Evolutionary conservation across 1,140 invertebrate genomes (phyloP).

Genomic region (Doryteuthis pealeii): DNA sequence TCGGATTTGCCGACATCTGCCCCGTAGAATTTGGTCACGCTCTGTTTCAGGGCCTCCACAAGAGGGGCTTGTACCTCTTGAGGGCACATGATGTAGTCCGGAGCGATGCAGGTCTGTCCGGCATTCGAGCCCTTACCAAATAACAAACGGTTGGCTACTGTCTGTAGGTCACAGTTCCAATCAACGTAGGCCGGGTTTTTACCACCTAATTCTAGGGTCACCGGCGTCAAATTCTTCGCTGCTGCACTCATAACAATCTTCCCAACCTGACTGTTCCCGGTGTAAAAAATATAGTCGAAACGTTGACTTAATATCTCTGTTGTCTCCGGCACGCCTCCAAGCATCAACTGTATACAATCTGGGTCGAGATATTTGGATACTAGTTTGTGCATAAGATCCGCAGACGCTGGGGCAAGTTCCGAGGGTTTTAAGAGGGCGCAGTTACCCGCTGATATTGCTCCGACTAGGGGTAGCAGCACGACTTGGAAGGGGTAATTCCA

Average conservation of each 20-base stretch:
- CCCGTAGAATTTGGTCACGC: constrained; percentile 85
- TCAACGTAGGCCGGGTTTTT: constrained; percentile 67
- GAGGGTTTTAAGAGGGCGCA: constrained; percentile 92
- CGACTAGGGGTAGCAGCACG: constrained; percentile 73
- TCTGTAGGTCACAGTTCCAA: constrained; percentile 52
- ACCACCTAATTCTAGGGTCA: constrained; percentile 89
- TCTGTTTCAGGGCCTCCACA: constrained; percentile 63
- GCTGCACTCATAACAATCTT: constrained; percentile 84
- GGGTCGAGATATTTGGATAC: constrained; percentile 78
- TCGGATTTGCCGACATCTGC: constrained; percentile 76
- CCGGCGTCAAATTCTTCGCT: constrained; percentile 85
- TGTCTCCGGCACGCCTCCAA: constrained; percentile 79
- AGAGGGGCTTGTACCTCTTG: constrained; percentile 60
- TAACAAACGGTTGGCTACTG: constrained; percentile 70
- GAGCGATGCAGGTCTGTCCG: constrained; percentile 97
- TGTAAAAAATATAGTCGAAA: constrained; percentile 97
- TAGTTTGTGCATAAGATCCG: constrained; percentile 72
- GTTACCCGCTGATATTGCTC: constrained; percentile 91
- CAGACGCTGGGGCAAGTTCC: constrained; percentile 75
- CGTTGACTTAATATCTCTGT: constrained; percentile 79
- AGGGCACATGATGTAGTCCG: constrained; percentile 94
- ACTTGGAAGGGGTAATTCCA: constrained; percentile 98
- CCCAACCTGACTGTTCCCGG: constrained; percentile 81
- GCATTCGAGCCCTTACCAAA: constrained; percentile 95
- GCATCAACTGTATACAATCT: constrained; percentile 62